Percentiles rank a stretch among this genome's conserved stretches.
Conservation (phyloP, 2,888 invertebrate genomes). For the Xylota segnis region DNA sequence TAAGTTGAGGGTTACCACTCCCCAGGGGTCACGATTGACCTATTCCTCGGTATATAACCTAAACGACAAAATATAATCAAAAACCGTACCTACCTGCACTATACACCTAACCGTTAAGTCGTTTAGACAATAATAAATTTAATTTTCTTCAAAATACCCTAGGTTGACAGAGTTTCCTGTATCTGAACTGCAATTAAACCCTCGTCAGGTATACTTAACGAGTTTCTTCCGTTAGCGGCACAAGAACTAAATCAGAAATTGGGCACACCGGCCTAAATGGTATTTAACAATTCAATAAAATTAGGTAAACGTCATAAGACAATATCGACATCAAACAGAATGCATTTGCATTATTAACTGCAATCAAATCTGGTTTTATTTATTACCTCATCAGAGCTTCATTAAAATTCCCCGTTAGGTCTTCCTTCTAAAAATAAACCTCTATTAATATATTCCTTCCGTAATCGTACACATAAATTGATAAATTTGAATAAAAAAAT, state of each 20-base stretch:
- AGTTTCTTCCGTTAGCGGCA: not conserved
- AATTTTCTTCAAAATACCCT: too few species aligned
- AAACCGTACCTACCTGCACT: too few species aligned
- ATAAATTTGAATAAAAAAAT: slow-evolving; percentile 3
- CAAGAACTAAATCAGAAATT: not conserved
- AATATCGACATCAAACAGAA: not conserved
- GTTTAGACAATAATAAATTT: too few species aligned
- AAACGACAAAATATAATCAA: too few species aligned
- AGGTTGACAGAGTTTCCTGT: too few species aligned
- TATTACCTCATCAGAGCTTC: not conserved
- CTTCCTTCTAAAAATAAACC: not conserved
- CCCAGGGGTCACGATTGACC: too few species aligned
- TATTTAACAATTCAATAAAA: not conserved
- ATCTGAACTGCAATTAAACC: not conserved
- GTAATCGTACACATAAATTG: slow-evolving; percentile 7
- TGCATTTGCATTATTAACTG: slow-evolving; percentile 9
- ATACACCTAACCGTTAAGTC: too few species aligned
- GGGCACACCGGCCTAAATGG: not conserved
- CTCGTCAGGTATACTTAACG: not conserved
- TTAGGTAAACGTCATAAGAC: not conserved
- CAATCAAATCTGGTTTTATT: not conserved
- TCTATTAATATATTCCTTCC: not conserved
- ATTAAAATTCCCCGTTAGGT: not conserved
- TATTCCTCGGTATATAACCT: too few species aligned
- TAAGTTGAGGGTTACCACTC: too few species aligned